Percentiles rank a stretch among this genome's conserved stretches.
Evolutionary conservation across 2,797 vertebrate species (phyloP).

Genomic region (Tokudaia tokunoshimensis): DNA sequence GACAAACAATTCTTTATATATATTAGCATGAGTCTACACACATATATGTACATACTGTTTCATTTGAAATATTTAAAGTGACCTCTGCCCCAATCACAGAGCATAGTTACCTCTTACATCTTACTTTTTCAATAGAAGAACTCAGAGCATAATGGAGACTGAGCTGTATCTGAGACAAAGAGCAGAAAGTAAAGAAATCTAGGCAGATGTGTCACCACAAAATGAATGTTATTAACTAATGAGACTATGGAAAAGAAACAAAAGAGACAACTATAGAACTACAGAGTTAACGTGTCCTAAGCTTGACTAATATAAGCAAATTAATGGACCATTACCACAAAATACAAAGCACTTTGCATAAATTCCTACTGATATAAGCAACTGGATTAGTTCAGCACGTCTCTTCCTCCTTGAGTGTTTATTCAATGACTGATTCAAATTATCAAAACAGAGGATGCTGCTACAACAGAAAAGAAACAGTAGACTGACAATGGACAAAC

Average conservation of each 20-base stretch:
- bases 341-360: not conserved
- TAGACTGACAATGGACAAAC: not conserved
- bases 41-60: not conserved
- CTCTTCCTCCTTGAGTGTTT: not conserved
- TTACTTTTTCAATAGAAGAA: not conserved
- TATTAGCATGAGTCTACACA: not conserved
- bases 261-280: no score
- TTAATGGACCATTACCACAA: not conserved
- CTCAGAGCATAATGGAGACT: not conserved
- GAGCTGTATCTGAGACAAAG: not conserved
- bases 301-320: not conserved
- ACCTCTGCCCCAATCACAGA: not conserved
- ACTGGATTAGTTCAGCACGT: not conserved
- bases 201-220: not conserved
- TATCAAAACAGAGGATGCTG: not conserved
- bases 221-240: not conserved
- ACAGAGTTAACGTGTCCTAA: not conserved
- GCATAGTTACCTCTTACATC: no score
- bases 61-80: not conserved
- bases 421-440: not conserved
- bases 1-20: no score
- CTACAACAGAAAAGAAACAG: no score
- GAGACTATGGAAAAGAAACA: not conserved
- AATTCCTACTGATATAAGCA: not conserved
- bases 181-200: not conserved